Percentiles rank a stretch among this genome's conserved stretches.
Conservation (phyloP, 1,140 invertebrate genomes). For the Helicorthomorpha holstii region DNA sequence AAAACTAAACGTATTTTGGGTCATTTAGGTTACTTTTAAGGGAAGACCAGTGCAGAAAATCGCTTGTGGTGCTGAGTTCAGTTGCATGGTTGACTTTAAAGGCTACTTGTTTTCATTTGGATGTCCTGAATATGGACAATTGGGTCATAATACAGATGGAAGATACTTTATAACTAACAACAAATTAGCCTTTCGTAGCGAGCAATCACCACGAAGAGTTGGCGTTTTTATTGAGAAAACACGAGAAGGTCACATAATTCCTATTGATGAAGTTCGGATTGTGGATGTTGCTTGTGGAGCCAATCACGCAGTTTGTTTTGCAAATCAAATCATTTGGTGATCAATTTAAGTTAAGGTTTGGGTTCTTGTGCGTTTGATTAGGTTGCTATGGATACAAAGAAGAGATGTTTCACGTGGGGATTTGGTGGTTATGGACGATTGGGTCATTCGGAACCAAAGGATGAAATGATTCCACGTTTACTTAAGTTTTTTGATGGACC, state of each 20-base stretch:
- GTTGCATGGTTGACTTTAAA: constrained; percentile 72
- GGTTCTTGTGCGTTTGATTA: too few relatives aligned
- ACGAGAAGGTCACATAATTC: constrained; percentile 66
- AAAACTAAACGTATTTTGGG: background rate
- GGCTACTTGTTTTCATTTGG: constrained; percentile 80
- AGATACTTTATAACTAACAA: constrained; percentile 80
- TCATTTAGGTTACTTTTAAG: constrained; percentile 26
- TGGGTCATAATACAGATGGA: constrained; percentile 83
- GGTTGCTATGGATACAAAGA: constrained; percentile 71
- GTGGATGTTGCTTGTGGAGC: constrained; percentile 75
- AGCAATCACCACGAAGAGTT: constrained; percentile 65
- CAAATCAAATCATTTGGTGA: background rate
- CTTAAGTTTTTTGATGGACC: constrained; percentile 76
- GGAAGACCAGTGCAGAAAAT: constrained; percentile 65
- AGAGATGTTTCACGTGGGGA: constrained; percentile 79
- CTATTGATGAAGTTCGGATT: constrained; percentile 69
- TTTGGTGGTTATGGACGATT: constrained; percentile 84
- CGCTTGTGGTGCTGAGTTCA: constrained; percentile 80
- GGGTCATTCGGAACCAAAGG: constrained; percentile 77
- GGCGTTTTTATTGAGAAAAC: constrained; percentile 71
- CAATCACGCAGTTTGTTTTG: constrained; percentile 54
- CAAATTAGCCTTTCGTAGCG: constrained; percentile 69
- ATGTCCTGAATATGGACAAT: constrained; percentile 75
- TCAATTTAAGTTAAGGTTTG: constrained; percentile 2
- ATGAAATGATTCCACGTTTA: constrained; percentile 73